Evolutionary conservation across 1,140 invertebrate species (phyloP), one percentile per base, ranked within the genome.

Genomic region (Brachionus manjavacas): DNA sequence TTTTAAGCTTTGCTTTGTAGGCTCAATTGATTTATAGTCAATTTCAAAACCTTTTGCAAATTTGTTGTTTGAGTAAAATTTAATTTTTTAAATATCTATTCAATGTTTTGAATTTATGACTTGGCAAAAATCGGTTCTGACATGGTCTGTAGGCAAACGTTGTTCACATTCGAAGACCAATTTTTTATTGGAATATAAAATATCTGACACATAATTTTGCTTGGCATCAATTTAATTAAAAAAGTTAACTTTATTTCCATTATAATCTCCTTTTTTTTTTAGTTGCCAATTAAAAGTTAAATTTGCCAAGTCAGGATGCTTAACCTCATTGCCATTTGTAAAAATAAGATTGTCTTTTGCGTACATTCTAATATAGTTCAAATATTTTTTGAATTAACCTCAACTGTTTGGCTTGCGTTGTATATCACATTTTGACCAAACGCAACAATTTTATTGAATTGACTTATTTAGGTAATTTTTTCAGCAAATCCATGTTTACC

Each of bases 161-260:
- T 64, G 60, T 64, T 64, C 60, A 64, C 25, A 64, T 64, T 64
- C 60, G 60, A 64, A 64, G 60, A 64, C 60, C 25, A 64, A 25
- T 64, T 64, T 49, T 49, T 49, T 49, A n/a, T 49, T 49, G 12
- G 43, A 49, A 49, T 49, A 49, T 49, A 49, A 49, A 49, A 49
- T n/a, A 14, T 14, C 2, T 49, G 43, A 14, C n/a, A 49, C 8
- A 64, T 64, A 64, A 64, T 20, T 64, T 64, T 64, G 60, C 60
- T 64, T 64, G 23, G 60, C 60, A 64, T 64, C 60, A 64, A 64
- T 64, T 64, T 20, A 64, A 64, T 64, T 25, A 25, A 64, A 64
- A 64, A 64, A 64, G 60, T 64, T 64, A 64, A 64, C 60, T 64
- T 64, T 23, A 64, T 64, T 64, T 64, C 60, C 60, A 64, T 64